Conservation (phyloP, 2,888 invertebrate species). For the Chrysopilus asiliformis region DNA sequence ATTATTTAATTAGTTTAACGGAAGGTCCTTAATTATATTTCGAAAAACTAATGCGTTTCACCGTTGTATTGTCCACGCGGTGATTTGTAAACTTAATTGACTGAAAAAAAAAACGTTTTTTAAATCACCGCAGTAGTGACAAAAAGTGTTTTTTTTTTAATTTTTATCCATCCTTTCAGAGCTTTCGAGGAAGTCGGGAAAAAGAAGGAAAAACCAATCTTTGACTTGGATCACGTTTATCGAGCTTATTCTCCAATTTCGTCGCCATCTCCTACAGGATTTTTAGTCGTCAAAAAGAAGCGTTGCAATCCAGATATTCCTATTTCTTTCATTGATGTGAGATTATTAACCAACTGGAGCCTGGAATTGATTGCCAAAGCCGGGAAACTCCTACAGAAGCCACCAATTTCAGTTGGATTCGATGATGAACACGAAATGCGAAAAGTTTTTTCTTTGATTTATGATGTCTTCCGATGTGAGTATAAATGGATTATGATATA, state of each 20-base stretch:
- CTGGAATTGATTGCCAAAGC: constrained; percentile 28
- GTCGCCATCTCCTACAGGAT: constrained; percentile 20
- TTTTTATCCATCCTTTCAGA: too few relatives aligned
- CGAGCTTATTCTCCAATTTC: constrained; percentile 22
- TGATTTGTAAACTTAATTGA: background rate
- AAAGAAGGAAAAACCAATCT: constrained; percentile 24
- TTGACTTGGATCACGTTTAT: constrained; percentile 23
- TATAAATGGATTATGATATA: constrained; percentile 6
- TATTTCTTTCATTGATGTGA: constrained; percentile 21
- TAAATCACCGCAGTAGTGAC: too few relatives aligned
- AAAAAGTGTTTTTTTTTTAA: too few relatives aligned
- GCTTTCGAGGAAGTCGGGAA: constrained; percentile 19
- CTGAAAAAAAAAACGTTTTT: background rate
- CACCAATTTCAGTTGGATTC: constrained; percentile 24
- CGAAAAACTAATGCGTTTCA: background rate
- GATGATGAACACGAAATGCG: constrained; percentile 42
- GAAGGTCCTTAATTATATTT: background rate
- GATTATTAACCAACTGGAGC: constrained; percentile 23
- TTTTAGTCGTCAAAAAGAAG: constrained; percentile 14
- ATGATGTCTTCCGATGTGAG: constrained; percentile 44
- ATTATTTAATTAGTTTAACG: constrained; percentile 4
- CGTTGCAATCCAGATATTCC: constrained; percentile 22
- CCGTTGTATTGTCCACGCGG: too few relatives aligned
- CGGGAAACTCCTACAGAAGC: constrained; percentile 26
- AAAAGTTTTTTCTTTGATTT: constrained; percentile 40